These are phyloP conservation scores for Nesometra sesokonis DNA, from an alignment of 35 echinoderm and acorn worm genomes.

Conservation along the genomic window DNA sequence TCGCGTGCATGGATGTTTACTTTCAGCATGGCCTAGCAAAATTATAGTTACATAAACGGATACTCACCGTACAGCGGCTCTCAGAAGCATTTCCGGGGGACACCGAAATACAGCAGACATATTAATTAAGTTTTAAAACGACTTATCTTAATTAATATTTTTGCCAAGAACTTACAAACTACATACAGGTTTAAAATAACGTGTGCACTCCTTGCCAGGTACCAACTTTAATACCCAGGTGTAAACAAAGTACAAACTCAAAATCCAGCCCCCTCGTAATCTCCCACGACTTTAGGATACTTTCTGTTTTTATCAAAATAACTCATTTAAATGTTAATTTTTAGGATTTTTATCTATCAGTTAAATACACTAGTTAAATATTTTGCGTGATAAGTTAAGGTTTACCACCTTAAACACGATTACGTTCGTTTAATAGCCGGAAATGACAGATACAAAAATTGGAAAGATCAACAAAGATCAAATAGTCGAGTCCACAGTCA, in stretches of 20 bases:
- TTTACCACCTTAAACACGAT: neutral
- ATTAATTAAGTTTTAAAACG: neutral
- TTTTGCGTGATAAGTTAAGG: neutral
- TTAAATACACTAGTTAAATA: neutral
- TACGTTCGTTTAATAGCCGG: neutral
- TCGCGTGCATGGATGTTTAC: too few species aligned
- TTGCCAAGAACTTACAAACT: too few species aligned
- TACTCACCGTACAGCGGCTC: neutral
- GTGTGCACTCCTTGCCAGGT: too few species aligned
- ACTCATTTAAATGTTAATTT: neutral
- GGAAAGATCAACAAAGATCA: neutral
- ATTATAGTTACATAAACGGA: too few species aligned
- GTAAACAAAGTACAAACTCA: too few species aligned
- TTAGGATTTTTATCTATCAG: neutral
- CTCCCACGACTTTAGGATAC: neutral
- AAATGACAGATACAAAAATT: neutral
- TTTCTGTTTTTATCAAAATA: neutral
- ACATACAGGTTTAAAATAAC: too few species aligned
- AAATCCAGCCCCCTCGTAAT: neutral
- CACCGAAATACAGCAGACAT: neutral
- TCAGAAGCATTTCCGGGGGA: neutral
- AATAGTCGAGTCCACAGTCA: neutral
- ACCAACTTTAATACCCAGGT: too few species aligned
- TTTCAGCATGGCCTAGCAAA: too few species aligned
- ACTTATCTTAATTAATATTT: too few species aligned